These are phyloP conservation scores for Temnothorax longispinosus DNA, from an alignment of 1,140 invertebrate genomes.

Conservation along the genomic window DNA sequence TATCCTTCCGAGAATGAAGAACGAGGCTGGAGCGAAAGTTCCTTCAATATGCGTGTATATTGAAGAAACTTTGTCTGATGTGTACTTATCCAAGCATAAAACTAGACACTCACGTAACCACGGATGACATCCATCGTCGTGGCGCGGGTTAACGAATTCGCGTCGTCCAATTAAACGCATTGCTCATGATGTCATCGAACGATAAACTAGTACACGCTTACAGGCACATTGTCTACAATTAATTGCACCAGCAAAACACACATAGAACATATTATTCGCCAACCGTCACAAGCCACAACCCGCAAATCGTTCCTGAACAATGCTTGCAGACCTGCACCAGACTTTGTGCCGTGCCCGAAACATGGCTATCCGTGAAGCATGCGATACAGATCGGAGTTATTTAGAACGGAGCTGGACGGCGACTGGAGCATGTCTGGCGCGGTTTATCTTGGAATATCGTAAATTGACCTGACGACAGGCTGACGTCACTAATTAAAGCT, in stretches of 20 bases:
- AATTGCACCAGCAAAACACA: background rate
- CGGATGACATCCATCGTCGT: constrained; percentile 81
- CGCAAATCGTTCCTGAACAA: background rate
- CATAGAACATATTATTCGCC: background rate
- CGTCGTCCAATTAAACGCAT: constrained; percentile 52
- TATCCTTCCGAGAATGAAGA: background rate
- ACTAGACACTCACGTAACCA: constrained; percentile 80
- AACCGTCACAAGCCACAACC: background rate
- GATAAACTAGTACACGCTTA: background rate
- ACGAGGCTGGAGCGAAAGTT: background rate
- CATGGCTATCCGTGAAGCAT: background rate
- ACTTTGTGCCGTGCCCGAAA: background rate
- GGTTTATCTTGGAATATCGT: constrained; percentile 83
- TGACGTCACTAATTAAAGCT: constrained; percentile 86
- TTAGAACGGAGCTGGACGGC: constrained; percentile 51
- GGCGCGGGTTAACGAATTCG: constrained; percentile 45
- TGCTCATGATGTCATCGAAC: constrained; percentile 49
- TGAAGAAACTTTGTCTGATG: background rate
- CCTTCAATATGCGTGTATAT: background rate
- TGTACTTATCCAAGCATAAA: background rate
- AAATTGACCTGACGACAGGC: constrained; percentile 83
- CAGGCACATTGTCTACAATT: background rate
- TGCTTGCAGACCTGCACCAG: background rate
- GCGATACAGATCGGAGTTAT: constrained; percentile 40
- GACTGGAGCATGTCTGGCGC: constrained; percentile 66